A percentile compares a stretch with the other conserved stretches of the same genome.
phyloP scores from a whole-genome alignment of 2,888 invertebrate genomes.

The Mycogona germanica region DNA sequence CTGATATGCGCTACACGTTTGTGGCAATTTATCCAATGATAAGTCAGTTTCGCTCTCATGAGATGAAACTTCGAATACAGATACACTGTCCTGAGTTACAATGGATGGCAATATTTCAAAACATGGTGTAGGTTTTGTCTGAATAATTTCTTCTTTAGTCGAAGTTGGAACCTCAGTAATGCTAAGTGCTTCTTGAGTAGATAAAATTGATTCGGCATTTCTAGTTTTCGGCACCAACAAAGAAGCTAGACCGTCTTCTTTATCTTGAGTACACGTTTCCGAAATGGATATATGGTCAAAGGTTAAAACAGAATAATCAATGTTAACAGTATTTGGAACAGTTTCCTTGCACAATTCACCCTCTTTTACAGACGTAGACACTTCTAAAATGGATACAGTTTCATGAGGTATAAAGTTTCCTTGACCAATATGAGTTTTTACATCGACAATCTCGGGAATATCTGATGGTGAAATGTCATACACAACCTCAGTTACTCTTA shows the following conservation, averaged over 20 bases:
- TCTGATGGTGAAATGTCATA: not conserved
- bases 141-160: conserved; percentile 23
- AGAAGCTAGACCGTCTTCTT: conserved; percentile 11
- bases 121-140: conserved; percentile 16
- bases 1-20: conserved; percentile 11
- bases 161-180: conserved; percentile 21
- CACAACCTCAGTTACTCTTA: conserved; percentile 4
- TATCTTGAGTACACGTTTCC: conserved; percentile 1
- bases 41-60: conserved; percentile 19
- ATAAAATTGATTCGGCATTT: conserved; percentile 5
- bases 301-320: not conserved
- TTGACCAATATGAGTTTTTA: not conserved
- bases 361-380: conserved; percentile 44
- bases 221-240: conserved; percentile 11
- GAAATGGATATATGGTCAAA: conserved; percentile 5
- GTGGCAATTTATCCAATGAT: conserved; percentile 16
- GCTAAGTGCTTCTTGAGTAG: conserved; percentile 9
- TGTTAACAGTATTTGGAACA: not conserved
- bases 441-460: not conserved
- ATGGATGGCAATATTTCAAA: conserved; percentile 5
- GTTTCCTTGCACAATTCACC: conserved; percentile 15
- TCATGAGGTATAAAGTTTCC: conserved; percentile 10
- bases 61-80: conserved; percentile 7
- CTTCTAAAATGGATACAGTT: conserved; percentile 17
- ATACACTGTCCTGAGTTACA: conserved; percentile 20